A percentile compares a stretch with the other conserved stretches of the same genome.
phyloP scores from a whole-genome alignment of 2,888 invertebrate genomes.

The Diogma glabrata region DNA sequence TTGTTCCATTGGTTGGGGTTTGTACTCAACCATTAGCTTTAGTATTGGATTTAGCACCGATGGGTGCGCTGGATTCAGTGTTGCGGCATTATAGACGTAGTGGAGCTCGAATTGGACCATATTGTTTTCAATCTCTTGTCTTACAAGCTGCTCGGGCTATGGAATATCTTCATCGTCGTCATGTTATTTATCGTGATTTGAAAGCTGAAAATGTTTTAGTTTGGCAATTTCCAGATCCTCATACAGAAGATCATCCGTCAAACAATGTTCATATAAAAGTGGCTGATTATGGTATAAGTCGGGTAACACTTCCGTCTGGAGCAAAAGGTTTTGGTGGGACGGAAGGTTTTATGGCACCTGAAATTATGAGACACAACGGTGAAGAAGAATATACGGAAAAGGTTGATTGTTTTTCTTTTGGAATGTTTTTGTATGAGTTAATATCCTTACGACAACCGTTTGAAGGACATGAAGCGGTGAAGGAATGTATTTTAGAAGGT shows the following conservation, averaged over 20 bases:
- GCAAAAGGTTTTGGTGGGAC: conserved; percentile 98
- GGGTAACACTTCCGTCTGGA: conserved; percentile 77
- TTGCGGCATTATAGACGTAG: conserved; percentile 76
- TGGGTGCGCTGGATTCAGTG: conserved; percentile 77
- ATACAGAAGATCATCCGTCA: conserved; percentile 48
- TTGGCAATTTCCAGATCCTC: conserved; percentile 86
- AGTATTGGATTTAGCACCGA: conserved; percentile 81
- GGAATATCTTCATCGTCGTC: conserved; percentile 85
- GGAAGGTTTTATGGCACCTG: conserved; percentile 98
- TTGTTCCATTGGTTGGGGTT: conserved; percentile 83
- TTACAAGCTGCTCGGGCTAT: conserved; percentile 88
- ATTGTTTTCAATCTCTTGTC: conserved; percentile 72
- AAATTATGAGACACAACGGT: conserved; percentile 95
- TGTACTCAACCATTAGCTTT: conserved; percentile 81
- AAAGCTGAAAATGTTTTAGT: conserved; percentile 97
- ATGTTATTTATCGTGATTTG: conserved; percentile 68
- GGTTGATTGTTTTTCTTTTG: conserved; percentile 98
- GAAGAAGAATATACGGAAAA: conserved; percentile 98
- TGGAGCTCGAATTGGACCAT: conserved; percentile 69
- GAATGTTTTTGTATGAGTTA: conserved; percentile 96
- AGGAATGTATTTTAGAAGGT: conserved; percentile 92
- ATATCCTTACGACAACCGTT: conserved; percentile 88
- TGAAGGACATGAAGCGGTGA: conserved; percentile 92
- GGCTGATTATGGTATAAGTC: conserved; percentile 93
- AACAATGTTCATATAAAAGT: conserved; percentile 77